Evolutionary conservation across 2,888 invertebrate species (phyloP).

Genomic region (Nemotelus pantherinus): DNA sequence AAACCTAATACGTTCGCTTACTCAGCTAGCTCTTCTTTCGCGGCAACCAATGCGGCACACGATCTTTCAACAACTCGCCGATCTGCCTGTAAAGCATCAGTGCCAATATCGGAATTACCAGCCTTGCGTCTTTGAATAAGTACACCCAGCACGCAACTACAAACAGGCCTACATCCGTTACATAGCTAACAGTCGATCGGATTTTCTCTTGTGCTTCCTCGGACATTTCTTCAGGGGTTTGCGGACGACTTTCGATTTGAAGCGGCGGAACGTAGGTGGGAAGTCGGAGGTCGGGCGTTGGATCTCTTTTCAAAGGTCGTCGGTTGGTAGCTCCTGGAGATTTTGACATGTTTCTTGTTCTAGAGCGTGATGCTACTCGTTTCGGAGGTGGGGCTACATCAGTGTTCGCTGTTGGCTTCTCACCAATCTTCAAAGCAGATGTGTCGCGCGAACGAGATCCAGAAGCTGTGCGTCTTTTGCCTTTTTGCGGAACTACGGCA

Average conservation of each 20-base stretch:
- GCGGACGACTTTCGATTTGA: slow-evolving; percentile 41
- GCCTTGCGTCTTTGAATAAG: slow-evolving; percentile 80
- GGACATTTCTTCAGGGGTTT: slow-evolving; percentile 66
- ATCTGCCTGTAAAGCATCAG: slow-evolving; percentile 81
- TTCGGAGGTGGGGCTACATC: background rate
- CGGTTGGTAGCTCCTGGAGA: slow-evolving; percentile 54
- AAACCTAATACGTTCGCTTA: slow-evolving; percentile 4
- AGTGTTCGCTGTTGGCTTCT: background rate
- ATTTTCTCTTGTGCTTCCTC: slow-evolving; percentile 75
- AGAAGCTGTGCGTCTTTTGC: slow-evolving; percentile 60
- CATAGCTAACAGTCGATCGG: slow-evolving; percentile 75
- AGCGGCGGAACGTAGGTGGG: slow-evolving; percentile 26
- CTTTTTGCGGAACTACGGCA: slow-evolving; percentile 59
- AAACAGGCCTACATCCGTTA: slow-evolving; percentile 79
- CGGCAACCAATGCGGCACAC: slow-evolving; percentile 70
- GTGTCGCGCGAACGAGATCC: slow-evolving; percentile 61
- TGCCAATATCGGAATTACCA: slow-evolving; percentile 81
- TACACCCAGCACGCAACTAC: slow-evolving; percentile 83
- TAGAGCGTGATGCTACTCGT: slow-evolving; percentile 49
- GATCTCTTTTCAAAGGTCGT: slow-evolving; percentile 45
- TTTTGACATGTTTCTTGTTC: slow-evolving; percentile 53
- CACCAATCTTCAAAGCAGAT: slow-evolving; percentile 56
- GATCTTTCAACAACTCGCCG: slow-evolving; percentile 71
- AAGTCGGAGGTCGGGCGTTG: slow-evolving; percentile 33
- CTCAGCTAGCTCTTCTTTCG: slow-evolving; percentile 58